Base-by-base conservation (phyloP, 2,113 vertebrate genomes). In the Riparia riparia region DNA sequence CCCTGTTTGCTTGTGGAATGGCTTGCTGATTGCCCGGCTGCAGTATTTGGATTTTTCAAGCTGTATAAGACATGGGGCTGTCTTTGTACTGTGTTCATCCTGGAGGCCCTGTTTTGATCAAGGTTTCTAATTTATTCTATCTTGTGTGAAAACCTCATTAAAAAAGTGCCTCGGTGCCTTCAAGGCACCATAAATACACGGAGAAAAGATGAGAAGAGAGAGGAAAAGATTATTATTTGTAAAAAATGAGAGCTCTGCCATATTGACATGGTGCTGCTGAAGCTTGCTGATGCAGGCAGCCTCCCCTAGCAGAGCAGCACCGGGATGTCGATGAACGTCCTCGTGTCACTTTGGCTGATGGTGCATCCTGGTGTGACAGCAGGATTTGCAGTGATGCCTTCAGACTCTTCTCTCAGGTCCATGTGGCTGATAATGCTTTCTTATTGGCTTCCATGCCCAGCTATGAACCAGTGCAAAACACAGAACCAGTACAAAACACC, bases 141-240 rank as follows among this genome's bases (percentile, higher is more conserved):
- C 42, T 76, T 49, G 57, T 79, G 58, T 71, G 74, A 84, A 89
- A 95, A 79, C n/a, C 87, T 90, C 85, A 26, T 95, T 84, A 94
- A 86, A 72, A 72, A 57, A 45, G 41, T 42, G 78, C 53, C 65
- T 84, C 0, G 1, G 54, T 77, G 79, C 94, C 79, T 95, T 41
- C 32, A 41, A 51, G 86, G 89, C 65, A 9, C n/a, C 3, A 1
- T 65, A 47, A 87, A 68, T 76, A 29, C 2, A 1, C 0, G 0
- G 89, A 70, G 42, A 29, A 17, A 79, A 32, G 37, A n/a, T 50
- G 53, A 49, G 44, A 68, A 37, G 41, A 77, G 71, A 49, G 53
- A 70, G 47, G 13, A 61, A 69, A 58, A 69, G n/a, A 65, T 29
- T 7, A 9, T 80, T 88, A 65, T 63, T 82, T 69, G n/a, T 83